Conservation (phyloP, 2,113 vertebrate species). For the Phalacrocorax aristotelis region DNA sequence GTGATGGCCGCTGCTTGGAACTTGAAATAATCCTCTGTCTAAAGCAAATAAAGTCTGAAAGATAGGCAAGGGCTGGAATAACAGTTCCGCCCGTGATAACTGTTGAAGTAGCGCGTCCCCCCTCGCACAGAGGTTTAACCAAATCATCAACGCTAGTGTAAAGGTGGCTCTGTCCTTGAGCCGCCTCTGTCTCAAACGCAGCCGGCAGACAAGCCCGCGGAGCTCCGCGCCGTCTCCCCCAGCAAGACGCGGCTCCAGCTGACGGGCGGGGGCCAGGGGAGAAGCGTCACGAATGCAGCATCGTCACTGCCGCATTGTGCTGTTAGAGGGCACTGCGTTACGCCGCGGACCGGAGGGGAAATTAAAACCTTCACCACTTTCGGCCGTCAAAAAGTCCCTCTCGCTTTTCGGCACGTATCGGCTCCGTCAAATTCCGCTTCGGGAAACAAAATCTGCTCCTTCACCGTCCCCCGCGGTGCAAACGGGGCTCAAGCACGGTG, state of each 20-base stretch:
- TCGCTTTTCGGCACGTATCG: background rate
- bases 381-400: background rate
- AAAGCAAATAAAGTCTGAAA: background rate
- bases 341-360: background rate
- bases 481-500: background rate
- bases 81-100: background rate
- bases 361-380: rapidly evolving
- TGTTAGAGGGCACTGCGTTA: background rate
- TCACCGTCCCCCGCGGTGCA: background rate
- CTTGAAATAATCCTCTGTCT: background rate
- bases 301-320: background rate
- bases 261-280: background rate
- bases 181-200: background rate
- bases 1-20: background rate
- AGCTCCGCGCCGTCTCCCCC: background rate
- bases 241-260: background rate
- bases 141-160: rapidly evolving
- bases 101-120: rapidly evolving
- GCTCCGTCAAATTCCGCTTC: background rate
- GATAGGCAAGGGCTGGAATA: background rate
- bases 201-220: background rate
- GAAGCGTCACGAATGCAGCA: rapidly evolving
- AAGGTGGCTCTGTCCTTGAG: background rate
- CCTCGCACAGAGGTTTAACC: background rate
- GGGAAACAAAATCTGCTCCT: background rate